Conservation (phyloP, 2,888 invertebrate species). For the Dasysyrphus albostriatus region DNA sequence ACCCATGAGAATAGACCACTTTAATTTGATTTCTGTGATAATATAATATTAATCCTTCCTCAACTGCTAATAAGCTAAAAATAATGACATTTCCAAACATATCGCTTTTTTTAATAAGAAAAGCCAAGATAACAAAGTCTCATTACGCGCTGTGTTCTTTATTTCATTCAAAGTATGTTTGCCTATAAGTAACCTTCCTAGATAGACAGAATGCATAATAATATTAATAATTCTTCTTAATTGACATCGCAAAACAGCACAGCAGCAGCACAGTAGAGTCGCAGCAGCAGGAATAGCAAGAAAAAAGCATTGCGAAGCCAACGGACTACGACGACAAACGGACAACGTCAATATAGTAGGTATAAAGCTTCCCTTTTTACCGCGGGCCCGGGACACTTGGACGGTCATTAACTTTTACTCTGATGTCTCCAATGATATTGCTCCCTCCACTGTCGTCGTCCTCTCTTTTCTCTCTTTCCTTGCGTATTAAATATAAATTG, state of each 20-base stretch:
- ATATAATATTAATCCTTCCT: not conserved
- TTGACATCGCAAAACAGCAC: conserved; percentile 50
- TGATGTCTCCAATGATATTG: conserved; percentile 10
- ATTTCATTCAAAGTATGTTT: conserved; percentile 2
- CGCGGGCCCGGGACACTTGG: conserved; percentile 39
- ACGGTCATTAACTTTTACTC: conserved; percentile 66
- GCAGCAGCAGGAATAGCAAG: not conserved
- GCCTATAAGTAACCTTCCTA: conserved; percentile 27
- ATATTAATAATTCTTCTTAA: conserved; percentile 72
- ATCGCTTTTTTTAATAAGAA: not conserved
- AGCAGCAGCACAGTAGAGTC: not conserved
- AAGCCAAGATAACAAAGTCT: conserved; percentile 48
- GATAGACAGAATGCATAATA: conserved; percentile 54
- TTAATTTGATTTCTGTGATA: not conserved
- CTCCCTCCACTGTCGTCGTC: not conserved
- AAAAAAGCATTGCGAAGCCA: conserved; percentile 7
- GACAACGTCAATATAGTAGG: not conserved
- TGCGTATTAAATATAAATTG: conserved; percentile 47
- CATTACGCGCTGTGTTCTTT: conserved; percentile 38
- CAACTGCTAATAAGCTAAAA: conserved; percentile 13
- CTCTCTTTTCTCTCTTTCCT: not conserved
- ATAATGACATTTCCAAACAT: conserved; percentile 11
- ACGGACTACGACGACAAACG: conserved; percentile 26
- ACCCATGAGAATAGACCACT: not conserved
- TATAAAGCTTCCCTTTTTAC: not conserved